A percentile compares a stretch with the other conserved stretches of the same genome.
phyloP scores from a whole-genome alignment of 2,888 invertebrate genomes.

The Cancer borealis region DNA sequence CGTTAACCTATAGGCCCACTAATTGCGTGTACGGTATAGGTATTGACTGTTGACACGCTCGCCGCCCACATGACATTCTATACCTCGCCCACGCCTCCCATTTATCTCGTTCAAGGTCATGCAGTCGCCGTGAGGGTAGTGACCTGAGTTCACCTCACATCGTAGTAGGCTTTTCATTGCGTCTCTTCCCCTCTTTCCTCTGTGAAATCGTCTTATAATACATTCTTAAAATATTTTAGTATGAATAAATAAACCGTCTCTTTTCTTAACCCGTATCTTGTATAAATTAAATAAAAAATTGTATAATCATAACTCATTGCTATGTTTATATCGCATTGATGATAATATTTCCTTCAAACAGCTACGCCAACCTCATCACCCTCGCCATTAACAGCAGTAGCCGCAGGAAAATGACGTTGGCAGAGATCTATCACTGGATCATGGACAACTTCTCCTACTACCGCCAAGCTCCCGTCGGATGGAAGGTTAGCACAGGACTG shows the following conservation, averaged over 20 bases:
- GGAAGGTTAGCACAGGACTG: conserved; percentile 84
- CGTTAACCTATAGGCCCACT: conserved; percentile 16
- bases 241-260: neutral
- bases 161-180: too few relatives aligned
- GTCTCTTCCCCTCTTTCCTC: too few relatives aligned
- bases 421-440: conserved; percentile 88
- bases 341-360: conserved; percentile 78
- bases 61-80: neutral
- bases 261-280: neutral
- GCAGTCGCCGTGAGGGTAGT: too few relatives aligned
- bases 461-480: conserved; percentile 85
- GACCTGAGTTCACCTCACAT: too few relatives aligned
- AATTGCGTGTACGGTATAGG: neutral
- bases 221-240: neutral
- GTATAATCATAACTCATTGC: too few relatives aligned
- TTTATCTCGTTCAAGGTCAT: neutral
- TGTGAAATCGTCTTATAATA: neutral
- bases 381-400: conserved; percentile 85
- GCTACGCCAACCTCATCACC: conserved; percentile 87
- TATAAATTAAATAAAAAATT: too few relatives aligned
- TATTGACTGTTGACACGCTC: neutral
- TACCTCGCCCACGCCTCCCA: neutral
- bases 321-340: neutral
- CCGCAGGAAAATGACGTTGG: conserved; percentile 87
- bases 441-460: conserved; percentile 87